Conservation (phyloP, 2,113 vertebrate genomes). For the Mugil cephalus region DNA sequence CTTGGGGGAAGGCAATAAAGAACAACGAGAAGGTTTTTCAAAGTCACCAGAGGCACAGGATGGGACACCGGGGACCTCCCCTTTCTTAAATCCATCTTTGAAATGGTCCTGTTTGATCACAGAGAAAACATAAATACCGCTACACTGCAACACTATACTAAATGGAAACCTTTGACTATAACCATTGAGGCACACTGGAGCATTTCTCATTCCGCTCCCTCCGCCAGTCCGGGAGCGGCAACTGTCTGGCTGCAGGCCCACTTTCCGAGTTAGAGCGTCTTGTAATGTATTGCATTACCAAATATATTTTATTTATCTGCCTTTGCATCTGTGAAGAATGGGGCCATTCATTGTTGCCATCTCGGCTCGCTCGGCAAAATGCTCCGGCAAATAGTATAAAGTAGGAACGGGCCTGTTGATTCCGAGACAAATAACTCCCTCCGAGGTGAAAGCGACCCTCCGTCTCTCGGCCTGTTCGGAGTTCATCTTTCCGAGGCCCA, state of each 20-base stretch:
- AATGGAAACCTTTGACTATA: conserved; percentile 43
- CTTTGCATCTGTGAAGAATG: conserved; percentile 58
- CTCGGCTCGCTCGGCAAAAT: conserved; percentile 40
- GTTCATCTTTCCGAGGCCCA: conserved; percentile 41
- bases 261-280: conserved; percentile 34
- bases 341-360: conserved; percentile 54
- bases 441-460: conserved; percentile 42
- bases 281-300: conserved; percentile 48
- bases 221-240: conserved; percentile 25
- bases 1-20: conserved; percentile 34
- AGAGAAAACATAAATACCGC: conserved; percentile 52
- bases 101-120: conserved; percentile 42
- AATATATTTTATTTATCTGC: conserved; percentile 72
- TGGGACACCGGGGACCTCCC: conserved; percentile 46
- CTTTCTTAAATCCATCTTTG: conserved; percentile 44
- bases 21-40: conserved; percentile 33
- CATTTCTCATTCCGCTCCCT: conserved; percentile 54
- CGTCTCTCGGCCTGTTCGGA: conserved; percentile 37
- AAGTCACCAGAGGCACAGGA: conserved; percentile 33
- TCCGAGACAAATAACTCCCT: conserved; percentile 61
- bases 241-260: conserved; percentile 48
- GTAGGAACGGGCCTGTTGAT: conserved; percentile 55
- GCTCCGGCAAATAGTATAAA: conserved; percentile 47
- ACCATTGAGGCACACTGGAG: conserved; percentile 47
- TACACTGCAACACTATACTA: conserved; percentile 28